Conservation (phyloP, 2,797 vertebrate genomes). For the Aratinga solstitialis region DNA sequence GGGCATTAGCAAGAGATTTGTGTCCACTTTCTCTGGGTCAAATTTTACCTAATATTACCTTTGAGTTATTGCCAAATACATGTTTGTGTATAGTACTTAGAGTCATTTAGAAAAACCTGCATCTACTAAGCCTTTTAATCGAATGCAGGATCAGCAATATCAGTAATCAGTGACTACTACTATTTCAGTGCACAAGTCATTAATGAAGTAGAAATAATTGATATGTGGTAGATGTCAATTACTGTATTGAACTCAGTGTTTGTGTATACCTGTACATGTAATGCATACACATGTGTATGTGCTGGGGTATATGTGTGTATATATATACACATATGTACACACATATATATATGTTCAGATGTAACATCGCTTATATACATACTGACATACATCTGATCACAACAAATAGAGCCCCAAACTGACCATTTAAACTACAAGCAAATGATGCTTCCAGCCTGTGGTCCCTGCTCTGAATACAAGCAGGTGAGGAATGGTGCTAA, state of each 20-base stretch:
- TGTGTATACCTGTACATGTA: not conserved
- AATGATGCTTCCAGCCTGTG: constrained; percentile 60
- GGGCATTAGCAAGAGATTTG: not conserved
- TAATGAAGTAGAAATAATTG: not conserved
- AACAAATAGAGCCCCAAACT: not conserved
- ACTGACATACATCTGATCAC: not conserved
- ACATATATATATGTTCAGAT: not conserved
- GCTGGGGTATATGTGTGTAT: not conserved
- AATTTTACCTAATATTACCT: not conserved
- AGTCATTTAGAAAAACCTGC: not conserved
- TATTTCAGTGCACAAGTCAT: not conserved
- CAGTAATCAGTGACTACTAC: not conserved
- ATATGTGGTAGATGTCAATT: not conserved
- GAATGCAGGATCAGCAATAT: not conserved
- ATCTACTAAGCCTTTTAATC: not conserved
- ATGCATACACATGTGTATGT: not conserved
- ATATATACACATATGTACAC: not conserved
- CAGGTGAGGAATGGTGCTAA: constrained; percentile 89
- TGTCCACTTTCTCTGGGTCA: not conserved
- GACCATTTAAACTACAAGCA: constrained; percentile 23
- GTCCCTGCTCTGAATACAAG: constrained; percentile 81
- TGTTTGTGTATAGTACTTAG: not conserved
- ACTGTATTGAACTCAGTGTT: not conserved
- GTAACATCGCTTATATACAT: not conserved
- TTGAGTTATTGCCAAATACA: not conserved